phyloP scores from a whole-genome alignment of 2,797 vertebrate genomes.

The Melanogrammus aeglefinus region DNA sequence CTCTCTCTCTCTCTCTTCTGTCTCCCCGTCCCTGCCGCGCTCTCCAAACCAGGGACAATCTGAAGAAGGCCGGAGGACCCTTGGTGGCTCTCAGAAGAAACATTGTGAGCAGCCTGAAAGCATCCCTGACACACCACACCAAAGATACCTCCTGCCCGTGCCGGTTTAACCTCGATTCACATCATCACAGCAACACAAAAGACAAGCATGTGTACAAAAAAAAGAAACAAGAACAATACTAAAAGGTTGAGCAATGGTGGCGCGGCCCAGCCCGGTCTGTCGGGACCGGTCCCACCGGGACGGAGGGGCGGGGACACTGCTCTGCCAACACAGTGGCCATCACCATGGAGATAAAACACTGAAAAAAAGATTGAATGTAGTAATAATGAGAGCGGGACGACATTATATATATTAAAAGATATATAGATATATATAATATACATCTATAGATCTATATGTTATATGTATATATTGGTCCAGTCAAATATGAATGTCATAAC shows the following conservation, averaged over 20 bases:
- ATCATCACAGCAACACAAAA: conserved; percentile 17
- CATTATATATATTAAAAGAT: background rate
- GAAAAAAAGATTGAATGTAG: conserved; percentile 3
- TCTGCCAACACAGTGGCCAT: conserved; percentile 44
- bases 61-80: conserved; percentile 95
- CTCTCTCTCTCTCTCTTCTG: conserved; percentile 18
- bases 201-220: background rate
- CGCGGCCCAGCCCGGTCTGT: conserved; percentile 29
- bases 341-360: background rate
- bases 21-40: background rate
- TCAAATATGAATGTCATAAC: conserved; percentile 40
- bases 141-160: conserved; percentile 91
- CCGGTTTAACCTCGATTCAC: conserved; percentile 93
- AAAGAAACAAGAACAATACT: background rate
- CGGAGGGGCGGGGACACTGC: conserved; percentile 15
- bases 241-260: background rate
- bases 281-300: conserved; percentile 5
- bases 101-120: conserved; percentile 94
- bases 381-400: background rate
- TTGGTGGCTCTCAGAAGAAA: conserved; percentile 95
- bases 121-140: conserved; percentile 85
- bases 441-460: no score
- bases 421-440: background rate
- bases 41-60: conserved; percentile 81
- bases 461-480: background rate